Evolutionary conservation across 2,888 invertebrate genomes (phyloP).

Genomic region (Xanthia icteritia): DNA sequence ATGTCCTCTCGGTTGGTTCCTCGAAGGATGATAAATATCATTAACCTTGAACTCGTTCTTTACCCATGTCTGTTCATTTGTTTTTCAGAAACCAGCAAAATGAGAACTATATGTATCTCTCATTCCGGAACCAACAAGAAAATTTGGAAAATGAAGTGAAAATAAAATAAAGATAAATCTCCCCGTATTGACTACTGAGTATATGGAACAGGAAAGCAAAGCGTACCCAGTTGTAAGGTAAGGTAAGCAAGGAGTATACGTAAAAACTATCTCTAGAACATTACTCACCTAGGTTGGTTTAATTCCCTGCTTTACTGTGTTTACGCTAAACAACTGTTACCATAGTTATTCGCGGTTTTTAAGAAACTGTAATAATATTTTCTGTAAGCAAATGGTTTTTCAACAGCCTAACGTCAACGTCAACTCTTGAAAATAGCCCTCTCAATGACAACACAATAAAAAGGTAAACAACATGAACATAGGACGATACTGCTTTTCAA

Average conservation of each 20-base stretch:
- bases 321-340: constrained; percentile 35
- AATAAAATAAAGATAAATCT: constrained; percentile 43
- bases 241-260: constrained; percentile 34
- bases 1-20: background rate
- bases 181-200: constrained; percentile 40
- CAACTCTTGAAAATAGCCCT: background rate
- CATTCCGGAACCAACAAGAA: constrained; percentile 20
- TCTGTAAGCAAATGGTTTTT: background rate
- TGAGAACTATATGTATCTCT: background rate
- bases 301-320: constrained; percentile 31
- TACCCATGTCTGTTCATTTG: background rate
- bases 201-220: constrained; percentile 36
- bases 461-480: background rate
- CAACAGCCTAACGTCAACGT: background rate
- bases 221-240: constrained; percentile 21
- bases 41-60: constrained; percentile 1
- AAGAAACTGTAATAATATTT: background rate
- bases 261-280: constrained; percentile 38
- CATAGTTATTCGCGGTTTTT: constrained; percentile 22
- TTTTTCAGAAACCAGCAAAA: background rate
- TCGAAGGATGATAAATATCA: background rate
- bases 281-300: constrained; percentile 43
- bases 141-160: constrained; percentile 14
- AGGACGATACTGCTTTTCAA: background rate
- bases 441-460: background rate